Percentiles rank a stretch among this genome's conserved stretches.
phyloP scores from a whole-genome alignment of 2,797 vertebrate species.

The Taenioides sp. region DNA sequence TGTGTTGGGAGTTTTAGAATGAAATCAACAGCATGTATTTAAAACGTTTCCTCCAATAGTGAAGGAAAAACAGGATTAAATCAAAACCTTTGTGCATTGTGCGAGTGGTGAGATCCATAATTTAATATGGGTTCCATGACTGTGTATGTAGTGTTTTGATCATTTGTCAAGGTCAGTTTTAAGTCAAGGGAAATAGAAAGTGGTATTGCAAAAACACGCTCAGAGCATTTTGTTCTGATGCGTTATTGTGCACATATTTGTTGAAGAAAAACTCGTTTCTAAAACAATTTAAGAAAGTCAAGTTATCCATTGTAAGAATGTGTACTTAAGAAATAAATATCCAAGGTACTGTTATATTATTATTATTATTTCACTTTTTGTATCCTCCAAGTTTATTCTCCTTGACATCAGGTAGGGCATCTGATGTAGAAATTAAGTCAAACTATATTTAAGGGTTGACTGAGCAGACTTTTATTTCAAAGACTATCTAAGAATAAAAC shows the following conservation, averaged over 20 bases:
- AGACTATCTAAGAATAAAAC: too few species aligned
- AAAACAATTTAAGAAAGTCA: background rate
- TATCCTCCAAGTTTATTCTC: too few species aligned
- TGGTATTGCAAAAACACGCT: slow-evolving; percentile 1
- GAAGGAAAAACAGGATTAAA: slow-evolving; percentile 22
- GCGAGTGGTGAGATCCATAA: slow-evolving; percentile 22
- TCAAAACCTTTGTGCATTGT: slow-evolving; percentile 11
- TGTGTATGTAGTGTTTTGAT: background rate
- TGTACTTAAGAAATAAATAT: too few species aligned
- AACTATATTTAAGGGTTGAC: too few species aligned
- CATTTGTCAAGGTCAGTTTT: slow-evolving; percentile 10
- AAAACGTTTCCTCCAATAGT: slow-evolving; percentile 31
- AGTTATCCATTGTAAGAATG: too few species aligned
- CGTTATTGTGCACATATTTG: background rate
- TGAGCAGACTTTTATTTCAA: too few species aligned
- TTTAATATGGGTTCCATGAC: background rate
- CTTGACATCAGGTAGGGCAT: too few species aligned
- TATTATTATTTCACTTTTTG: too few species aligned
- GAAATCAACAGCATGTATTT: slow-evolving; percentile 47
- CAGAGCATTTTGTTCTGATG: background rate
- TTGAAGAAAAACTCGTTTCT: background rate
- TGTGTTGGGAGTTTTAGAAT: slow-evolving; percentile 47
- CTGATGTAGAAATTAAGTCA: too few species aligned
- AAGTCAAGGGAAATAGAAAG: slow-evolving; percentile 6
- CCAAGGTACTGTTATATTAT: too few species aligned